Evolutionary conservation across 2,888 invertebrate species (phyloP), one percentile per base, ranked within the genome.

Genomic region (Pyrrhia umbra): DNA sequence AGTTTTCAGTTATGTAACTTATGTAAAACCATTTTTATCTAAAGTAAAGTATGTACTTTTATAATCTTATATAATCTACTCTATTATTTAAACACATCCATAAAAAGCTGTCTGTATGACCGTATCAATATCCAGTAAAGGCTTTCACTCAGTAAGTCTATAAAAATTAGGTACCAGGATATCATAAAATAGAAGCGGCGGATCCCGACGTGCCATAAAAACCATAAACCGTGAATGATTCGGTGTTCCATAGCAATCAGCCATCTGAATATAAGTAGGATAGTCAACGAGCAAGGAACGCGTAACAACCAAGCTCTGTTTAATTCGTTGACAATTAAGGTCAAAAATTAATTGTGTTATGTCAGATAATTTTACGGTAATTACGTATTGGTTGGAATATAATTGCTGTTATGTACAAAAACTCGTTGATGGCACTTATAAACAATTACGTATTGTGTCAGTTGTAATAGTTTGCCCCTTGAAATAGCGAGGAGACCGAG

Each of bases 91-190:
- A 9, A 6, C 34, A 15, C 13, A 50, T 50, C 46, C 34, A 34
- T 34, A 34, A 34, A 34, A 34, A 34, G 34, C n/a, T 34, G 6
- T 45, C 18, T 27, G 40, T 10, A 59, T 39, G 39, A 58, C 39
- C 42, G 39, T 58, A 55, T 51, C 54, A 62, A 62, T 72, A 61
- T 70, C 43, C 21, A 65, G 42, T 55, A 50, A 67, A 56, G 51
- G 54, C 47, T 51, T n/a, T 58, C 47, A 57, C 64, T 56, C 50
- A 20, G 59, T 23, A 50, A 45, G 55, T 63, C 63, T 58, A 75
- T 67, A 79, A 75, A 73, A 79, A 68, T 72, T 75, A 68, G 61
- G 62, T 72, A 79, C 68, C 61, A 68, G 76, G 63, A 75, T 68
- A 50, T 49, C 76, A 67, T 79, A 79, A 77, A 75, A 68, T 51